Conservation (phyloP, 1,140 invertebrate genomes). For the Dryas iulia region DNA sequence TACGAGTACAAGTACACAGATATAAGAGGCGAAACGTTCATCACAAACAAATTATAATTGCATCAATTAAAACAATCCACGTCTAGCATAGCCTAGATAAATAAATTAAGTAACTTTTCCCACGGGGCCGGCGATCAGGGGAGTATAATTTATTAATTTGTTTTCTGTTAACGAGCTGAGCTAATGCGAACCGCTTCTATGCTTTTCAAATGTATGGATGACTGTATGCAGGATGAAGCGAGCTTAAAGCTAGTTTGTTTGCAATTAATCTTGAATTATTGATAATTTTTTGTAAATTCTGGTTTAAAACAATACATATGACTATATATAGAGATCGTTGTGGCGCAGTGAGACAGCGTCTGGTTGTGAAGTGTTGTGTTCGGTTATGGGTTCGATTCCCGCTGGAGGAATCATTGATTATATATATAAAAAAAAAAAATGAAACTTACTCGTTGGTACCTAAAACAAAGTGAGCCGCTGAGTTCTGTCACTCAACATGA, state of each 20-base stretch:
- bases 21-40: constrained; percentile 5
- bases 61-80: constrained; percentile 35
- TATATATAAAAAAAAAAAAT: too few relatives aligned
- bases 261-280: too few relatives aligned
- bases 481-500: too few relatives aligned
- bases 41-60: constrained; percentile 22
- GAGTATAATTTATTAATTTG: constrained; percentile 75
- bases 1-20: not conserved
- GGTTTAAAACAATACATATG: too few relatives aligned
- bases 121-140: constrained; percentile 53
- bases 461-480: too few relatives aligned
- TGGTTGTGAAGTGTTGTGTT: too few relatives aligned
- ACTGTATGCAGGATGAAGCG: constrained; percentile 46
- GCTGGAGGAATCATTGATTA: too few relatives aligned
- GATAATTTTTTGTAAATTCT: too few relatives aligned
- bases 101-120: constrained; percentile 58
- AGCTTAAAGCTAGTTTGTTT: not conserved
- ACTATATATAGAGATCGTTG: too few relatives aligned
- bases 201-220: constrained; percentile 46
- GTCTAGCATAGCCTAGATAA: constrained; percentile 44
- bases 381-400: too few relatives aligned
- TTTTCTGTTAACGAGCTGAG: constrained; percentile 68
- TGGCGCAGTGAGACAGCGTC: too few relatives aligned
- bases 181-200: constrained; percentile 54
- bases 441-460: too few relatives aligned